Evolutionary conservation across 2,797 vertebrate species (phyloP).

Genomic region (Trachurus trachurus): DNA sequence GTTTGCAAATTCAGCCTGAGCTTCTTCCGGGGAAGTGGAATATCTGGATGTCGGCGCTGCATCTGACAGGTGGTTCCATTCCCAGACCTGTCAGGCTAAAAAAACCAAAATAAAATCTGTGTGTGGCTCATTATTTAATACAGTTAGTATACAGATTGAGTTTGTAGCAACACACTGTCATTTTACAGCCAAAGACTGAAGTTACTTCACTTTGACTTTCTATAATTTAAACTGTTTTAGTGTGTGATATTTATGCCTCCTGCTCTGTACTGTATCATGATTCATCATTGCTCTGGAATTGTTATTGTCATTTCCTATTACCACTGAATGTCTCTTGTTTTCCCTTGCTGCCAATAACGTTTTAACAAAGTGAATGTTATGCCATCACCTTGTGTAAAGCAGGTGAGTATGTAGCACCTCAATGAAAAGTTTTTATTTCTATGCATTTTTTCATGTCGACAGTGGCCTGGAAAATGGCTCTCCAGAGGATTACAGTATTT

Average conservation of each 20-base stretch:
- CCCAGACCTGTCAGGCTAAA: background rate
- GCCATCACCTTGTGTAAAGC: conserved; percentile 3
- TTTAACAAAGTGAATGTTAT: conserved; percentile 6
- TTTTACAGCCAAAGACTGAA: background rate
- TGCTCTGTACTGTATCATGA: background rate
- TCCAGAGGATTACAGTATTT: conserved; percentile 17
- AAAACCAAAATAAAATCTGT: conserved; percentile 10
- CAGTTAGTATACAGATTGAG: background rate
- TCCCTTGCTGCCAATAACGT: background rate
- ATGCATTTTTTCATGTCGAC: background rate
- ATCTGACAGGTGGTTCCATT: conserved; percentile 33
- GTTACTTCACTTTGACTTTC: background rate
- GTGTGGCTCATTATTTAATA: conserved; percentile 32
- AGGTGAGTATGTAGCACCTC: background rate
- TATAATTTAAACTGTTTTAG: no score
- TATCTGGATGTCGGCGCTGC: conserved; percentile 28
- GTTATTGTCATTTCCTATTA: background rate
- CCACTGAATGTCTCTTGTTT: background rate
- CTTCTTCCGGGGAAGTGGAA: conserved; percentile 20
- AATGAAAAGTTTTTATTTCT: conserved; percentile 16
- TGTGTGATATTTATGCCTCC: no score
- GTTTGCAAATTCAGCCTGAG: conserved; percentile 37
- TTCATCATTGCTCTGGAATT: background rate
- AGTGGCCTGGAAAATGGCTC: conserved; percentile 12
- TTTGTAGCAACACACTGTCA: background rate